Conservation (phyloP, 2,888 invertebrate species). For the Eucriotettix oculatus region DNA sequence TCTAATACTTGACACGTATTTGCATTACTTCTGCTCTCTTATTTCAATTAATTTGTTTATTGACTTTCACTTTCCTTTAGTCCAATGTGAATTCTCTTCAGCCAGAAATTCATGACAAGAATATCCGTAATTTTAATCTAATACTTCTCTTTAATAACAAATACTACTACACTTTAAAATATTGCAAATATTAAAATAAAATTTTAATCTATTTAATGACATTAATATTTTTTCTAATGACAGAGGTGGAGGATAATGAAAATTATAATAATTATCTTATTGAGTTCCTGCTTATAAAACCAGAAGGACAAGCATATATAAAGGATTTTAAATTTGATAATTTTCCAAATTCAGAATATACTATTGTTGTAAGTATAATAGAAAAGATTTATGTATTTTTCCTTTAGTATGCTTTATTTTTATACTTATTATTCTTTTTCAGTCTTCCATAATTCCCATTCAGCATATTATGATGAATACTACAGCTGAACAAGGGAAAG, state of each 20-base stretch:
- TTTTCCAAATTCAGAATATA: slow-evolving; percentile 22
- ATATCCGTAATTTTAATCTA: too few relatives aligned
- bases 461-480: slow-evolving; percentile 23
- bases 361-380: slow-evolving; percentile 21
- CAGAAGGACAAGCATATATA: slow-evolving; percentile 22
- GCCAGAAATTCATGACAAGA: too few relatives aligned
- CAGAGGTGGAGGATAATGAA: slow-evolving; percentile 20
- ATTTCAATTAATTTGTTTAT: too few relatives aligned
- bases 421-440: background rate
- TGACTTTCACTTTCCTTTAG: too few relatives aligned
- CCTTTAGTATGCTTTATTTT: too few relatives aligned
- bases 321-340: slow-evolving; percentile 24
- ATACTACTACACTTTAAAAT: too few relatives aligned
- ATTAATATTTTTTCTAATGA: slow-evolving; percentile 2
- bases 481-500: slow-evolving; percentile 20
- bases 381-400: background rate
- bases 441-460: slow-evolving; percentile 24
- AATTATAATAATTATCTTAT: slow-evolving; percentile 22
- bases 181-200: slow-evolving; percentile 4
- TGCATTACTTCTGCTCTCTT: too few relatives aligned
- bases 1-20: too few relatives aligned
- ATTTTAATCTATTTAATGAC: slow-evolving; percentile 1
- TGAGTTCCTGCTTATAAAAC: slow-evolving; percentile 23
- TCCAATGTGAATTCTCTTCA: too few relatives aligned
- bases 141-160: too few relatives aligned